A percentile compares a stretch with the other conserved stretches of the same genome.
Conservation (phyloP, 2,113 vertebrate species). For the Rhinopomastus cyanomelas region DNA sequence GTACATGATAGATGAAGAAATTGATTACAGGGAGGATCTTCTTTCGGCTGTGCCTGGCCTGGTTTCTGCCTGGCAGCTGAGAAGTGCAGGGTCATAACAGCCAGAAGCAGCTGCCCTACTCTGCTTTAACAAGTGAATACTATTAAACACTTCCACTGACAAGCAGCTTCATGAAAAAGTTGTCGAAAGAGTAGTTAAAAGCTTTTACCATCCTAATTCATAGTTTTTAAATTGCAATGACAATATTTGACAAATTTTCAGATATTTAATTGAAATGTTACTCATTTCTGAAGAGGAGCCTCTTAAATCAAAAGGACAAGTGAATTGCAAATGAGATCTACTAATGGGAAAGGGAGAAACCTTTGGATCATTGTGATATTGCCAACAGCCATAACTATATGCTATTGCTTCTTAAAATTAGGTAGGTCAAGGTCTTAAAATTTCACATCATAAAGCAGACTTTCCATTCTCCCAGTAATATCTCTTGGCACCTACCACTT, state of each 20-base stretch:
- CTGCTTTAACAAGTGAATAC: not conserved
- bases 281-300: not conserved
- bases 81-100: not conserved
- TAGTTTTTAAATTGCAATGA: slow-evolving; percentile 41
- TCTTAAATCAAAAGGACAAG: slow-evolving; percentile 3
- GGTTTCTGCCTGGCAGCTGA: not conserved
- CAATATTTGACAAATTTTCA: not conserved
- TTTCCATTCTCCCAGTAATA: not conserved
- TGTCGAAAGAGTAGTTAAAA: slow-evolving; percentile 23
- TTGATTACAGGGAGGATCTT: not conserved
- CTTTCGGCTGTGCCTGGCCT: not conserved
- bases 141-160: not conserved
- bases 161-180: not conserved
- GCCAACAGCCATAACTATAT: not conserved
- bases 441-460: not conserved
- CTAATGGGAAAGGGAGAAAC: not conserved
- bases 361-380: not conserved
- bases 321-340: slow-evolving; percentile 1
- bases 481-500: not conserved
- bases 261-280: slow-evolving; percentile 31
- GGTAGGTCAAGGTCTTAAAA: not conserved
- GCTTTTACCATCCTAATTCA: slow-evolving; percentile 40
- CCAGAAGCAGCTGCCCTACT: not conserved
- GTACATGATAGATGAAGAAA: not conserved
- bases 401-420: not conserved